Evolutionary conservation across 1,140 invertebrate genomes (phyloP), one percentile per base, ranked within the genome.

Genomic region (Lepidurus arcticus): DNA sequence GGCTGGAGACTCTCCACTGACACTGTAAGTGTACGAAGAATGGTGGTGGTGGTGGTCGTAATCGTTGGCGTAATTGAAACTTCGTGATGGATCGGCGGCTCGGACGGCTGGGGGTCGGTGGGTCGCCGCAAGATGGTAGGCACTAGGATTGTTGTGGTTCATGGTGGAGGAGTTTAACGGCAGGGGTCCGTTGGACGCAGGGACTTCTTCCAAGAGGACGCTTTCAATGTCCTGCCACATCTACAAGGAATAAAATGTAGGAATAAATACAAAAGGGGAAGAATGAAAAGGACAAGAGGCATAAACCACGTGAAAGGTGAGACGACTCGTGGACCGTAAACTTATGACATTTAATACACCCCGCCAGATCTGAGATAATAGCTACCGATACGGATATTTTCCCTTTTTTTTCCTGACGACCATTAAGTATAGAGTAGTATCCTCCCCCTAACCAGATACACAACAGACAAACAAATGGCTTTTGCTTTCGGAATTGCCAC

Each of bases 221-320:
- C 85, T 85, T 81, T 88, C 87, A 75, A 88, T 86, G 80, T 87
- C 87, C 82, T 87, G 86, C 87, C 87, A 88, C 85, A 88, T 87
- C 85, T 87, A 81, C 21, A 83, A 83, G 76, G 81, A 79, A 80
- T 76, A 80, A 78, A 78, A 73, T 7, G 26, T 42, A 79, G 34
- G 34, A 34, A 34, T 34, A 34, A 34, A 34, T 34, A 44, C 13
- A 80, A 79, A 80, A 21, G 26, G 53, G 13, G 47, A 75, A 9
- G 26, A 76, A 76, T 16, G 42, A 42, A 7, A 10, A 76, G 4
- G 53, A 65, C 34, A 65, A 65, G 16, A 7, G 53, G 21, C 53
- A 21, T 65, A 65, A 21, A 13, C 16, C 53, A 65, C 9, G 8
- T 65, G 53, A 65, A 65, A 65, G 21, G 21, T 65, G 53, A 9